Conservation (phyloP, 2,797 vertebrate genomes). For the Jordanella pulchra region DNA sequence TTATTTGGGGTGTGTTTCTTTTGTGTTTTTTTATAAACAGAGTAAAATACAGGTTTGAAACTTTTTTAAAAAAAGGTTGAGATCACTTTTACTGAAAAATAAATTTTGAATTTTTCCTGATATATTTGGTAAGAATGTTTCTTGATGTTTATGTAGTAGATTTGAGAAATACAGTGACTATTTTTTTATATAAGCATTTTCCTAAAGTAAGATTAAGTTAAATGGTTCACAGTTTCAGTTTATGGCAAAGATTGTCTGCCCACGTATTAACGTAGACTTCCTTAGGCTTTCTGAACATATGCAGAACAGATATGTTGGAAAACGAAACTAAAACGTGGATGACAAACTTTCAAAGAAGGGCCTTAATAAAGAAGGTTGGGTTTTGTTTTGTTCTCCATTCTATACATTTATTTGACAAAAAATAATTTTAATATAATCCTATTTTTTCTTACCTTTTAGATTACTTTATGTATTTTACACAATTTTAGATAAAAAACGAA, state of each 20-base stretch:
- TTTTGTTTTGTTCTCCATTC: neutral
- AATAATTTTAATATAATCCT: neutral
- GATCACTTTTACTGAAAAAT: slow-evolving; percentile 2
- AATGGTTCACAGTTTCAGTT: neutral
- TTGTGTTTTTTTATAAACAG: neutral
- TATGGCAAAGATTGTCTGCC: neutral
- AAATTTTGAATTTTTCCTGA: too few species aligned
- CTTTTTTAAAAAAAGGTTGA: slow-evolving; percentile 6
- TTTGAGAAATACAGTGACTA: neutral
- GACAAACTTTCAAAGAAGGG: neutral
- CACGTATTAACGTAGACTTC: neutral
- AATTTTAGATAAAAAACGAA: neutral
- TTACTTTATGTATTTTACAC: neutral
- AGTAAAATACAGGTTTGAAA: slow-evolving; percentile 16
- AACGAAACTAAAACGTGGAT: neutral
- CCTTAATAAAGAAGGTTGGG: neutral
- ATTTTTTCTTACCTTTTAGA: neutral
- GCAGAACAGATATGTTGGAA: neutral
- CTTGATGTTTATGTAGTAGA: neutral
- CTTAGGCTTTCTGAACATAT: neutral
- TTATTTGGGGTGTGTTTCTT: neutral
- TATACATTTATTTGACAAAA: neutral
- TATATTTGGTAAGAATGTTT: too few species aligned
- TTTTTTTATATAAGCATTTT: neutral
- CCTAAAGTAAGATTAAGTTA: neutral